These are phyloP conservation scores for Myiotriccus ornatus DNA, from an alignment of 2,797 vertebrate species.

Conservation along the genomic window DNA sequence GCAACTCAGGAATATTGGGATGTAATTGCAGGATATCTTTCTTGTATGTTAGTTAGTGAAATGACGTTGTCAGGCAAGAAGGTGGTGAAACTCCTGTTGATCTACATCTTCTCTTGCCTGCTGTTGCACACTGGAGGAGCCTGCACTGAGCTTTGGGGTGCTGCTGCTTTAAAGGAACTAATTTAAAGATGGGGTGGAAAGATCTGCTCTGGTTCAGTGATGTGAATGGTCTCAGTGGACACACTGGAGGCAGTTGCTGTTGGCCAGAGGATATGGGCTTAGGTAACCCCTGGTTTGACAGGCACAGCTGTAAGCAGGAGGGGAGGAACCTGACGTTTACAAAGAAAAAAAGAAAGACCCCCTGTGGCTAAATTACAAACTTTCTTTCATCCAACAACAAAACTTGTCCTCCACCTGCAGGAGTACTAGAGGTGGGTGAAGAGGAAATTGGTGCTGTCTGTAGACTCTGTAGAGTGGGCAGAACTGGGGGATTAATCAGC, in stretches of 20 bases:
- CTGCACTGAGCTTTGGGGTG: neutral
- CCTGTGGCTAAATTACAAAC: neutral
- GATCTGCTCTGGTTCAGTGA: accelerated
- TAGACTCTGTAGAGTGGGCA: neutral
- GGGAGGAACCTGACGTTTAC: neutral
- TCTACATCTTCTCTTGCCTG: neutral
- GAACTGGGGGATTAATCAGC: no score
- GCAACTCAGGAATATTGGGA: accelerated
- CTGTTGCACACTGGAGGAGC: neutral
- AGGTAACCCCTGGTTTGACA: neutral
- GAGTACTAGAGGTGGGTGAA: neutral
- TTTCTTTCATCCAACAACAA: neutral
- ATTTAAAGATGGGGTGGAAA: neutral
- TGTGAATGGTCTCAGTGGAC: neutral
- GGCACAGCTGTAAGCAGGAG: neutral
- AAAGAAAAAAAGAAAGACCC: neutral
- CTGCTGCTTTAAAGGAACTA: neutral
- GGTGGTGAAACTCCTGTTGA: neutral
- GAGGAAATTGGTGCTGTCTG: neutral
- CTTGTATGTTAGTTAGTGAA: neutral
- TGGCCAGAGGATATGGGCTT: neutral
- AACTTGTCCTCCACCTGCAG: neutral
- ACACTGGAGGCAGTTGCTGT: accelerated
- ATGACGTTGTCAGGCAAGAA: neutral
- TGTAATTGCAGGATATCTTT: neutral